phyloP scores from a whole-genome alignment of 2,888 invertebrate genomes.

The Lottia scabra region DNA sequence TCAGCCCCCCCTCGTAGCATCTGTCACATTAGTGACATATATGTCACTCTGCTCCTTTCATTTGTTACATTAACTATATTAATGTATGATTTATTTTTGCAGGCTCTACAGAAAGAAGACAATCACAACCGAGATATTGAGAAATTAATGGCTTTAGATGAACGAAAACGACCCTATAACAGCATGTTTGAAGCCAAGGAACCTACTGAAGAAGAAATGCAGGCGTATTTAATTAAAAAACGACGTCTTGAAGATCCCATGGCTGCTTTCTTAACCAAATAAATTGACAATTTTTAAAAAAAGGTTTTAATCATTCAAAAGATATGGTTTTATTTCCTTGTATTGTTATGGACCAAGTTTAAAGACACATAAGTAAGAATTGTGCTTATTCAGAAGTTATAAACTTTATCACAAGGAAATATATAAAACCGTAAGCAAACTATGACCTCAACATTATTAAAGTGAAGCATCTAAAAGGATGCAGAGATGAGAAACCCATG shows the following conservation, averaged over 20 bases:
- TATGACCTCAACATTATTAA: no score
- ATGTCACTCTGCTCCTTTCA: no score
- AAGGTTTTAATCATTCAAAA: no score
- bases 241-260: constrained; percentile 84
- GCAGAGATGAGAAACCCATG: no score
- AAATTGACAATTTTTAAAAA: neutral
- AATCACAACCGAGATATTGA: constrained; percentile 73
- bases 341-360: neutral
- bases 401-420: no score
- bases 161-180: constrained; percentile 93
- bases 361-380: no score
- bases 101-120: constrained; percentile 62
- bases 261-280: constrained; percentile 68
- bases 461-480: no score
- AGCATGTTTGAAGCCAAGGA: constrained; percentile 79
- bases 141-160: constrained; percentile 80
- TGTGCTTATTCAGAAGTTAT: no score
- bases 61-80: no score
- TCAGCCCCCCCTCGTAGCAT: no score
- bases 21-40: no score
- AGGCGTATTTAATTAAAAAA: constrained; percentile 90
- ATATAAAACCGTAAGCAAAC: no score
- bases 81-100: constrained; percentile 19
- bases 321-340: neutral
- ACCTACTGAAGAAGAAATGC: constrained; percentile 92